Base-by-base conservation (phyloP, 1,140 invertebrate species). In the Akabosia matsudoensis region DNA sequence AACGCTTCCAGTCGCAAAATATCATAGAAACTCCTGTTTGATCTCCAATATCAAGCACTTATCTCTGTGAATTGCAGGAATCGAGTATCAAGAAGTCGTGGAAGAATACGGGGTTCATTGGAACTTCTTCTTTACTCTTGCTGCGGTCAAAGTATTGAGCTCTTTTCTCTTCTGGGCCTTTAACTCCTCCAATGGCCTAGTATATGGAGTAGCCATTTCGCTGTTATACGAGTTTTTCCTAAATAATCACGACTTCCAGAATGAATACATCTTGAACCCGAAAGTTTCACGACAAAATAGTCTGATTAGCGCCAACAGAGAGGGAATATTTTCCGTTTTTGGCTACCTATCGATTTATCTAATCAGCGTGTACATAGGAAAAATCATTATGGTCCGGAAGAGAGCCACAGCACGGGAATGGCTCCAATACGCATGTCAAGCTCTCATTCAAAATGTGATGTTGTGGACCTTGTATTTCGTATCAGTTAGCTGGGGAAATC, bases 81-180 rank as follows among this genome's bases (percentile, higher is more conserved):
- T 91, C 1, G 88, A 92, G 74, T 98, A 98, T 85, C 91, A 95
- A 74, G 90, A 92, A 82, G 92, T 96, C 84, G 88, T 93, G 0
- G 89, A 90, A 4, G 97, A 98, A 83, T 99, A 98, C 87, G 97
- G 97, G 1, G 87, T 92, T 3, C 96, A 98, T 85, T 97, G 96
- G 94, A 99, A 99, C 85, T 98, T 98, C 84, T 98, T 98, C 83
- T 90, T 97, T 75, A 97, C 95, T 0, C 84, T 98, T 45, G 93
- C 92, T 30, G 85, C 91, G 56, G 91, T 94, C 3, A 96, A 94
- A 88, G 83, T 96, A 0, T 82, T 93, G 26, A 89, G 89, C 28
- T 88, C 88, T 31, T 77, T 90, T 34, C 80, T 92, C 31, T 84
- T 90, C 18, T 85, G 83, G 52, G 83, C 87, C 26, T 80, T 89